Conservation (phyloP, 2,797 vertebrate species). For the Adelosebastes latens region DNA sequence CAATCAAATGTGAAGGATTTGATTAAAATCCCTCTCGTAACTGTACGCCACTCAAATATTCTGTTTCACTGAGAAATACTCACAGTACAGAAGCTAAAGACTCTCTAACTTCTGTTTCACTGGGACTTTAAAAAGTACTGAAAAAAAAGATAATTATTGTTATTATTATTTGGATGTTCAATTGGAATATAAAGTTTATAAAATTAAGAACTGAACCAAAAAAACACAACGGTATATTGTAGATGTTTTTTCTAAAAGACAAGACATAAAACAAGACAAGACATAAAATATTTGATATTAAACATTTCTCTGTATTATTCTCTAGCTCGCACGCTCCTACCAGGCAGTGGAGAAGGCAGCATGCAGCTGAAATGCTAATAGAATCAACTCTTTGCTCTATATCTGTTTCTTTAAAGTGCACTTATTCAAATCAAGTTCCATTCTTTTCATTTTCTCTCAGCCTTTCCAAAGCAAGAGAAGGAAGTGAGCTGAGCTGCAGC, state of each 20-base stretch:
- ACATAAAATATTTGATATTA: background rate
- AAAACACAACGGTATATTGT: background rate
- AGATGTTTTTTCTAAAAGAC: no score
- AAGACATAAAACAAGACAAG: background rate
- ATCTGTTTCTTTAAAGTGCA: background rate
- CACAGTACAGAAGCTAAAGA: background rate
- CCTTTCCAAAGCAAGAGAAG: background rate
- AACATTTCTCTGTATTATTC: background rate
- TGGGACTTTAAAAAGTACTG: background rate
- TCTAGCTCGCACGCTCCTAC: background rate
- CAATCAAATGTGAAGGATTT: background rate
- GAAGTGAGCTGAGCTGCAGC: background rate
- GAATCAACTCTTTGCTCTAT: background rate
- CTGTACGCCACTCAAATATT: background rate
- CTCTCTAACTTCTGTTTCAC: background rate
- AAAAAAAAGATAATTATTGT: no score
- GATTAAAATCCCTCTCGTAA: background rate
- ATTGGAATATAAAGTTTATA: background rate
- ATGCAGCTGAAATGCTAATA: background rate
- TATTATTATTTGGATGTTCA: fast-evolving
- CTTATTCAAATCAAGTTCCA: background rate
- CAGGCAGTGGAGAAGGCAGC: background rate
- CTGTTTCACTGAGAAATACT: background rate
- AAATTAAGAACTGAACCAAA: background rate
- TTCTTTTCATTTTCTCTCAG: background rate